Conservation (phyloP, 2,797 vertebrate species). For the Scleropages formosus region DNA sequence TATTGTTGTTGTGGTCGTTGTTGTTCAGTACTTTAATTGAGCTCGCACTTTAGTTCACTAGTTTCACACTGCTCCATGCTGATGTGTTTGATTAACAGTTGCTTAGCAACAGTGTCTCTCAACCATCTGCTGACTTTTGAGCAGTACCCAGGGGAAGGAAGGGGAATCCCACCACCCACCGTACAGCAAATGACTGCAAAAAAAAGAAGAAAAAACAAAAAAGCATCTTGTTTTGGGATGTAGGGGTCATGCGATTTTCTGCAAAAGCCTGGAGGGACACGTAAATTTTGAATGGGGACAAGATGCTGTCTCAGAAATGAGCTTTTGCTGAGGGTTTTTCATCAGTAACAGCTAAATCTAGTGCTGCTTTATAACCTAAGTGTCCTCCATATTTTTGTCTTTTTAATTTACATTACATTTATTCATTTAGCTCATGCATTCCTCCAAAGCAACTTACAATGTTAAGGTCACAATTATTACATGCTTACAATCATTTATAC, state of each 20-base stretch:
- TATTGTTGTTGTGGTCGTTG: too few species aligned
- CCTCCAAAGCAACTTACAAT: too few species aligned
- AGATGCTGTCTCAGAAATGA: background rate
- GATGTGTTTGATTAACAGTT: conserved; percentile 32
- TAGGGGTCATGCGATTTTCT: background rate
- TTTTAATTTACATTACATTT: too few species aligned
- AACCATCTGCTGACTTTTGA: conserved; percentile 27
- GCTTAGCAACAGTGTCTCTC: conserved; percentile 27
- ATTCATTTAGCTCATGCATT: too few species aligned
- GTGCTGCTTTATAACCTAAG: too few species aligned
- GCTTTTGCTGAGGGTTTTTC: background rate
- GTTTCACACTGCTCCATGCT: conserved; percentile 10
- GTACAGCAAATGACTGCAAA: background rate
- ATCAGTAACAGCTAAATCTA: background rate
- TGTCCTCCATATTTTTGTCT: too few species aligned
- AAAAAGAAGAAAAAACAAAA: background rate
- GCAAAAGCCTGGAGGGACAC: background rate
- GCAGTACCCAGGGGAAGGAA: background rate
- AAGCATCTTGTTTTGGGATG: background rate
- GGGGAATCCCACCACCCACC: conserved; percentile 20
- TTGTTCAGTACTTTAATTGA: conserved; percentile 18
- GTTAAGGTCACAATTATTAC: too few species aligned
- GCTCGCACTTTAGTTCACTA: conserved; percentile 6
- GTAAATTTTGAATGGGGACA: too few species aligned
- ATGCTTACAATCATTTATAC: too few species aligned